phyloP scores from a whole-genome alignment of 2,888 invertebrate genomes.

The Catocala nupta region DNA sequence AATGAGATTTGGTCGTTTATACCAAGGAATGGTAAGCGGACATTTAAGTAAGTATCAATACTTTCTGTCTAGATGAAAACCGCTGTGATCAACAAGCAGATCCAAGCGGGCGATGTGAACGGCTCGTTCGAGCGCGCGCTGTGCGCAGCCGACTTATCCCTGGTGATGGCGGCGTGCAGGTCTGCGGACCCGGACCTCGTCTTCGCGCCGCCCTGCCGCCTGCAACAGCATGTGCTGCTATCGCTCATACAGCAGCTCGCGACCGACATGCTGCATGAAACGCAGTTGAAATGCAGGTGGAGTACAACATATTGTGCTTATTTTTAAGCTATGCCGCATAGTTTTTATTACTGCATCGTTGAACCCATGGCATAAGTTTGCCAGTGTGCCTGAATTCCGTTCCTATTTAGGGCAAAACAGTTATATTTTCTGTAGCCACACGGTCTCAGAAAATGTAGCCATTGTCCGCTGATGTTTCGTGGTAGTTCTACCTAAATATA shows the following conservation, averaged over 20 bases:
- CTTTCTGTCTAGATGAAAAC: slow-evolving; percentile 62
- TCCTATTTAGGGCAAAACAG: no score
- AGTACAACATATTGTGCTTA: background rate
- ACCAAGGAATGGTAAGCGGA: no score
- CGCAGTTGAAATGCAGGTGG: slow-evolving; percentile 82
- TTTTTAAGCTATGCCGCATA: no score
- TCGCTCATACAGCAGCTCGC: slow-evolving; percentile 97
- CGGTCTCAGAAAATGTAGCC: no score
- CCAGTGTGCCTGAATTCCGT: no score
- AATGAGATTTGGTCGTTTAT: no score
- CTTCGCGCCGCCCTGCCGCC: slow-evolving; percentile 90
- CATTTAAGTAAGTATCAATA: background rate
- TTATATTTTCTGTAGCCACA: no score
- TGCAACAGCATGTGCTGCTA: slow-evolving; percentile 94
- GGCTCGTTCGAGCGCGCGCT: slow-evolving; percentile 96
- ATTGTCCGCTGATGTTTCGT: no score
- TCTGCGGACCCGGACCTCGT: slow-evolving; percentile 92
- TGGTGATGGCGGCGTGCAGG: slow-evolving; percentile 95
- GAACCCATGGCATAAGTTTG: no score
- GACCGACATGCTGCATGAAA: slow-evolving; percentile 94
- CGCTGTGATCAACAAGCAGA: slow-evolving; percentile 67
- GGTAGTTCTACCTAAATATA: no score
- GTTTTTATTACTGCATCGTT: no score
- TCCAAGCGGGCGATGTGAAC: slow-evolving; percentile 90
- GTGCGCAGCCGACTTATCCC: slow-evolving; percentile 92